A percentile compares a stretch with the other conserved stretches of the same genome.
Conservation (phyloP, 2,888 invertebrate genomes). For the Hydrotaea diabolus region DNA sequence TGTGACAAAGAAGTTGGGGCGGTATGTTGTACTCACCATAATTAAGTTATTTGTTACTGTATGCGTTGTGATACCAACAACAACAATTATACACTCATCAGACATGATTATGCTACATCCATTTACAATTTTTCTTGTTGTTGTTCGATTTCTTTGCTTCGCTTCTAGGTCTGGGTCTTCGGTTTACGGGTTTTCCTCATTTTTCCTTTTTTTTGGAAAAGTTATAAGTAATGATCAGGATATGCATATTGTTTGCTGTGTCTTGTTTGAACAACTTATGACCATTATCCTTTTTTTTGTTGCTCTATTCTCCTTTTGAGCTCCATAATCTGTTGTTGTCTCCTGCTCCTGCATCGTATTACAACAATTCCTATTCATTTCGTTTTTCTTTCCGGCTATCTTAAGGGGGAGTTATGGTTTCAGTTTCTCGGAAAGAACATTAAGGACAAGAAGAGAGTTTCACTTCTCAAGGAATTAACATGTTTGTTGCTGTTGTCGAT, state of each 20-base stretch:
- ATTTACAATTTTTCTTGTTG: neutral
- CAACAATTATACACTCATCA: slow-evolving; percentile 51
- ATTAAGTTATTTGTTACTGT: slow-evolving; percentile 64
- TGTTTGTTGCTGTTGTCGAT: slow-evolving; percentile 33
- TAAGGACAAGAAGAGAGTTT: slow-evolving; percentile 24
- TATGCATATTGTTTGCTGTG: slow-evolving; percentile 15
- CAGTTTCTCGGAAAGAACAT: neutral
- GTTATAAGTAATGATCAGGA: slow-evolving; percentile 10
- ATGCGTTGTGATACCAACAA: slow-evolving; percentile 19
- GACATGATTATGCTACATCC: slow-evolving; percentile 4
- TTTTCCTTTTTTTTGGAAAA: neutral
- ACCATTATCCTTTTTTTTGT: slow-evolving; percentile 9
- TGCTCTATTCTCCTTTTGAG: neutral
- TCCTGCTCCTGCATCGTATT: neutral
- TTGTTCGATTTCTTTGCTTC: neutral
- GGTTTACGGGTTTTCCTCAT: neutral
- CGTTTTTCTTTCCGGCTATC: slow-evolving; percentile 14
- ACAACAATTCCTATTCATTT: slow-evolving; percentile 22
- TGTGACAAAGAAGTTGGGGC: neutral
- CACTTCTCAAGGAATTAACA: slow-evolving; percentile 50
- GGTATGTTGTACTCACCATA: slow-evolving; percentile 31
- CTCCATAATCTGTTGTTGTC: slow-evolving; percentile 17
- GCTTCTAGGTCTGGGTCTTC: neutral
- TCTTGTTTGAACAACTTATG: slow-evolving; percentile 7
- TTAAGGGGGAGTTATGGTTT: slow-evolving; percentile 32